Base-by-base conservation (phyloP, 2,888 invertebrate species). In the Philereme transversata region DNA sequence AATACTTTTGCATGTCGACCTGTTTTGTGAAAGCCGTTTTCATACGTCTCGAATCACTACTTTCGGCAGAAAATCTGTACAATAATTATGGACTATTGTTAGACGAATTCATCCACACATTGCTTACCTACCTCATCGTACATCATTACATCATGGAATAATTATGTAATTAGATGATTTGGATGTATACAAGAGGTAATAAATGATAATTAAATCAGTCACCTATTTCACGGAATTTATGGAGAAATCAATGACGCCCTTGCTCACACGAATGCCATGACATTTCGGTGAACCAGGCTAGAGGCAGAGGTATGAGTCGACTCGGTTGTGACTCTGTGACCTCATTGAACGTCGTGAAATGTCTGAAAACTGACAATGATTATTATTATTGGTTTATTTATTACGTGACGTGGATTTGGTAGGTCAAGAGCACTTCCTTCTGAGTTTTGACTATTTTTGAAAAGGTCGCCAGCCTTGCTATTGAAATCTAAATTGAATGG, bases 181-280 rank as follows among this genome's bases (percentile, higher is more conserved):
- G 22, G 22, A 40, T 3, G 7, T 36, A 36, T 36, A 6, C 40
- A 6, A 40, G 6, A 40, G n/a, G n/a, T 38, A 7, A 6, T 6
- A 43, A 43, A n/a, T 5, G 9, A 43, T n/a, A n/a, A 38, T 38
- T 6, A 7, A 45, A 11, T 7, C 45, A 22, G 22, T 5, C 8
- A 22, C 45, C 45, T 45, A 45, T 45, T 45, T 45, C 45, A 22
- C 7, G 59, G 60, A 64, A 57, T 67, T 43, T 69, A 62, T 70
- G 68, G 70, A 62, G 73, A 70, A 76, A 75, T 70, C 67, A 64
- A 70, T 60, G 71, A 73, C 78, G 85, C 82, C 85, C 84, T 85
- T 84, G 84, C 71, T 56, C 62, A 66, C 71, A 71, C 72, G 80
- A 83, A 82, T 82, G 83, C 75, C 85, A 73, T 85, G 88, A 83